These are phyloP conservation scores for Labrus mixtus DNA, from an alignment of 2,113 vertebrate species.

Conservation along the genomic window DNA sequence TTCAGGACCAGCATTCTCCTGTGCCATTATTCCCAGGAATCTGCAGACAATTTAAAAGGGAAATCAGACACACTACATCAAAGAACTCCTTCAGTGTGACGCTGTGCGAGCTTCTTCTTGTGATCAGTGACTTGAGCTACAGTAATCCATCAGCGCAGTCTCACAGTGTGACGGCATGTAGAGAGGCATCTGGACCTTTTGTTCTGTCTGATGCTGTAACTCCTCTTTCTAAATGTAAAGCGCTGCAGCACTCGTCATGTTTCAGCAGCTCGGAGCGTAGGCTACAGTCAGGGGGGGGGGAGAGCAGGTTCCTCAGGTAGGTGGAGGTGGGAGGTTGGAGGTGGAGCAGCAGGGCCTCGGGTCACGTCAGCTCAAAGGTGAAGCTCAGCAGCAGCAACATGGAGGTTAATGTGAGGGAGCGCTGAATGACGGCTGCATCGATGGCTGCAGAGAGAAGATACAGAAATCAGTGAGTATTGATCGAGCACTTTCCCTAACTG, in stretches of 20 bases:
- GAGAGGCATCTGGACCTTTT: neutral
- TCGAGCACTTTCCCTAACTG: too few species aligned
- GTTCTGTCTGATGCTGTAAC: neutral
- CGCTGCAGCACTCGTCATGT: constrained; percentile 4
- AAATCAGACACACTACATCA: neutral
- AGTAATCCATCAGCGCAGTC: neutral
- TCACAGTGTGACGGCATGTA: neutral
- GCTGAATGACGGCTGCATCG: neutral
- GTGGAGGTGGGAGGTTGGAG: neutral
- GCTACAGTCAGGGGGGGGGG: neutral
- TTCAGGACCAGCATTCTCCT: neutral
- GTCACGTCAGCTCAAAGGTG: constrained; percentile 55
- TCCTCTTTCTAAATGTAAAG: neutral
- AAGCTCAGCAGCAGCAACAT: constrained; percentile 45
- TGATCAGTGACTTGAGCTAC: neutral
- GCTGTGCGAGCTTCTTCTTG: neutral
- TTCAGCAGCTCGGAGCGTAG: neutral
- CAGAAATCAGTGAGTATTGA: neutral
- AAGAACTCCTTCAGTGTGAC: neutral
- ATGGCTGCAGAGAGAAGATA: constrained; percentile 17
- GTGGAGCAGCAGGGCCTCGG: constrained; percentile 7
- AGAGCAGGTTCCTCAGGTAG: constrained; percentile 1
- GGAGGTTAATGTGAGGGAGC: constrained; percentile 1
- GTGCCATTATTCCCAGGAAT: neutral
- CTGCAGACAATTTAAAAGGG: neutral